Evolutionary conservation across 2,113 vertebrate genomes (phyloP).

Genomic region (Zosterops pallidus): DNA sequence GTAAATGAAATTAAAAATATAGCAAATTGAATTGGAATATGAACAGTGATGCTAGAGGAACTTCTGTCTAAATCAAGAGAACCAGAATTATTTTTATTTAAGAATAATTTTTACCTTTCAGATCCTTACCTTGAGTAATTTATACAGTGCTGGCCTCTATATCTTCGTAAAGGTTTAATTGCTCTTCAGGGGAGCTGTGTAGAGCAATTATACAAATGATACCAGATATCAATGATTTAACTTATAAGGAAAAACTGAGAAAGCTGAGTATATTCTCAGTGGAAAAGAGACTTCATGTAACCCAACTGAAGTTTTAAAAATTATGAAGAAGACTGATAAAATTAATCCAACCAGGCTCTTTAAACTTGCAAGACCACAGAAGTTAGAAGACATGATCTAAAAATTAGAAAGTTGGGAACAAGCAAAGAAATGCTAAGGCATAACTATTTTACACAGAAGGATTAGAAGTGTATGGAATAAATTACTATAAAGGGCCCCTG

Average conservation of each 20-base stretch:
- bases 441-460: constrained; percentile 71
- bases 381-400: constrained; percentile 69
- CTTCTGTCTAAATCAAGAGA: constrained; percentile 25
- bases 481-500: constrained; percentile 74
- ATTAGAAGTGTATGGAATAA: constrained; percentile 75
- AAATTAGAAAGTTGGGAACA: constrained; percentile 72
- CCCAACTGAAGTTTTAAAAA: constrained; percentile 69
- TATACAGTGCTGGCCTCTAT: constrained; percentile 48
- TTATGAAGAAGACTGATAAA: constrained; percentile 67
- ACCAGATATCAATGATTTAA: constrained; percentile 58
- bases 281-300: constrained; percentile 68
- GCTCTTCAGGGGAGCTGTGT: constrained; percentile 61
- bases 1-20: constrained; percentile 28
- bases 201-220: constrained; percentile 69
- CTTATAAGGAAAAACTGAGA: constrained; percentile 50
- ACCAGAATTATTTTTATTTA: constrained; percentile 41
- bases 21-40: constrained; percentile 5
- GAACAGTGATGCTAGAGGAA: neutral
- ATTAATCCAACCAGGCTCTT: constrained; percentile 72
- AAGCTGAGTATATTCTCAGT: constrained; percentile 69
- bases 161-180: constrained; percentile 69
- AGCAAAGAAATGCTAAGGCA: constrained; percentile 35
- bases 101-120: constrained; percentile 51
- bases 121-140: constrained; percentile 44
- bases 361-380: constrained; percentile 68